Evolutionary conservation across 2,888 invertebrate species (phyloP), one percentile per base, ranked within the genome.

Genomic region (Actias luna): DNA sequence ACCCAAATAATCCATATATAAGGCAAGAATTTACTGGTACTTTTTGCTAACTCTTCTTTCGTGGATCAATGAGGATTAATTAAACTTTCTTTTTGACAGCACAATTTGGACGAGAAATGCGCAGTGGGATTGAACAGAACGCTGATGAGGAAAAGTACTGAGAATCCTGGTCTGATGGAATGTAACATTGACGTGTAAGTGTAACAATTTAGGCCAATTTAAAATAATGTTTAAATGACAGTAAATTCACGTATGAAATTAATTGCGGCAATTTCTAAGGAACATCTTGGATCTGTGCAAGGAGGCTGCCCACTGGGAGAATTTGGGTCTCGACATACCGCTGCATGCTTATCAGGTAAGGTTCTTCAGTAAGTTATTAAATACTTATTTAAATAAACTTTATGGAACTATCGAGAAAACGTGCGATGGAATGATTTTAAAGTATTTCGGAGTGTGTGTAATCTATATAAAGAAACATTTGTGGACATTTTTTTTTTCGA

Each of bases 181-280:
- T 95, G 95, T 80, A 97, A 98, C 82, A 96, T 97, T 70, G 96
- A 97, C 82, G 93, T 94, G 95, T 95, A 81, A 83, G 87, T 78
- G 61, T 25, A 57, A 29, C 18, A 5, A 5, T 42, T 5, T 39
- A 16, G 1, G 16, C 16, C 42, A 42, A 42, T 18, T 36, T 18
- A 7, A 42, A 42, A 42, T 39, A 7, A 33, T 5, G 7, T 39
- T 16, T 39, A 16, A 16, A 39, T 7, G 16, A 16, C 16, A 1
- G 10, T 2, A 39, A 3, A 5, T 39, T 16, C 16, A 39, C 1
- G 7, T 33, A 33, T 33, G 33, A 33, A 33, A 33, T 5, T 7
- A 3, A 10, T 8, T 42, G 42, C 3, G 25, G 25, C 25, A 10
- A 50, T 50, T 25, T 4, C 18, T 33, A 78, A 95, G 95, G 64